Conservation (phyloP, 2,113 vertebrate species). For the Campylorhamphus procurvoides region DNA sequence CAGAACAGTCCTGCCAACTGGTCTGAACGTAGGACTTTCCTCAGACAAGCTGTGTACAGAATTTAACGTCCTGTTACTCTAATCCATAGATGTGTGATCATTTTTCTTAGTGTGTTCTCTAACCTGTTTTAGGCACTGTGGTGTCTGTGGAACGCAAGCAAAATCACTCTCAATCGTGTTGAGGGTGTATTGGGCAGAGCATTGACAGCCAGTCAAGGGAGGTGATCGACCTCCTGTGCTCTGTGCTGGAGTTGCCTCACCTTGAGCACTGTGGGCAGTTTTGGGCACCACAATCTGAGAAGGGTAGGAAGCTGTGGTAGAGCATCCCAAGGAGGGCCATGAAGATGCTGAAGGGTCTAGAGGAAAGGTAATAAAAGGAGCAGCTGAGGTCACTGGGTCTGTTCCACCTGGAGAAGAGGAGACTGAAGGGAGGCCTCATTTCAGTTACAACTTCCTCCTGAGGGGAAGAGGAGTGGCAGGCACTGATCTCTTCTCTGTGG, state of each 20-base stretch:
- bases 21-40: background rate
- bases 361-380: background rate
- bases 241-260: background rate
- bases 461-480: background rate
- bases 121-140: background rate
- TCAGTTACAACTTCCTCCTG: background rate
- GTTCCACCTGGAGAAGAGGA: background rate
- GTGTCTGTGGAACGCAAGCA: background rate
- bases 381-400: background rate
- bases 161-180: accelerated
- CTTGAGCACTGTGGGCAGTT: accelerated
- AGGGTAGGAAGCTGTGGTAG: background rate
- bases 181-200: background rate
- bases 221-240: background rate
- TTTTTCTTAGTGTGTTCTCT: background rate
- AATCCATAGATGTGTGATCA: background rate
- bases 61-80: background rate
- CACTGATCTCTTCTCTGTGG: background rate
- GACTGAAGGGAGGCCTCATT: background rate
- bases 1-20: background rate
- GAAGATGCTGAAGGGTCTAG: background rate
- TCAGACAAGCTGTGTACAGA: background rate
- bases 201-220: background rate
- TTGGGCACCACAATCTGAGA: background rate
- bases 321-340: background rate